A percentile compares a stretch with the other conserved stretches of the same genome.
Evolutionary conservation across 2,888 invertebrate species (phyloP).

Genomic region (Catocala fraxini): DNA sequence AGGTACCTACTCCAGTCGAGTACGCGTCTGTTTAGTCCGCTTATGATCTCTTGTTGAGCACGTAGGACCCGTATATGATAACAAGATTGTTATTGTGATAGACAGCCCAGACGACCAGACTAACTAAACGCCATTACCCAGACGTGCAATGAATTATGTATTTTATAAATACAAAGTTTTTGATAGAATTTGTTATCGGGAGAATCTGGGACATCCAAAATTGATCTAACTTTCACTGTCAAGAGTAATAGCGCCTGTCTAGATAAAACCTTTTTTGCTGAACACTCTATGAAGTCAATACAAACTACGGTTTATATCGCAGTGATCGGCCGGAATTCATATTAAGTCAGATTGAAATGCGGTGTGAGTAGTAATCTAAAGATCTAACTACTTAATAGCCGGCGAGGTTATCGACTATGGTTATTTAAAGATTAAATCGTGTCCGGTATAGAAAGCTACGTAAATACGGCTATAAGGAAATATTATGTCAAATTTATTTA

Average conservation of each 20-base stretch:
- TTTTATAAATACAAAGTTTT: slow-evolving; percentile 20
- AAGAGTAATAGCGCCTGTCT: slow-evolving; percentile 40
- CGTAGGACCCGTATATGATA: slow-evolving; percentile 53
- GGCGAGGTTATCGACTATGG: slow-evolving; percentile 46
- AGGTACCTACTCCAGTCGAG: slow-evolving; percentile 33
- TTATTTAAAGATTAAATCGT: slow-evolving; percentile 55
- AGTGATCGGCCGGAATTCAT: slow-evolving; percentile 30
- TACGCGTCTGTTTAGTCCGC: slow-evolving; percentile 36
- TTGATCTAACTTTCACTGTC: slow-evolving; percentile 56
- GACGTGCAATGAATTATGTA: slow-evolving; percentile 22
- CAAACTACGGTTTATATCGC: slow-evolving; percentile 16
- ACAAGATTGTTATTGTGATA: slow-evolving; percentile 73
- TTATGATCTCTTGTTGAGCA: slow-evolving; percentile 55
- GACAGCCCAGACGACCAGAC: slow-evolving; percentile 68
- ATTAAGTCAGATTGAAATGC: slow-evolving; percentile 41
- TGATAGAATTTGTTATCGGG: slow-evolving; percentile 26
- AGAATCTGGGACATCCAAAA: slow-evolving; percentile 40
- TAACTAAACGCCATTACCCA: slow-evolving; percentile 34
- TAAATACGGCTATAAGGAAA: slow-evolving; percentile 33
- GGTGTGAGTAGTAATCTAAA: slow-evolving; percentile 47
- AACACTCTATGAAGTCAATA: slow-evolving; percentile 18
- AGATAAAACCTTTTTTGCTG: slow-evolving; percentile 32
- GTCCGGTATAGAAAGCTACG: slow-evolving; percentile 54
- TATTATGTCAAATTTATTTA: slow-evolving; percentile 30
- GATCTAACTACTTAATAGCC: slow-evolving; percentile 55